phyloP scores from a whole-genome alignment of 2,797 vertebrate species.

The Etheostoma perlongum region DNA sequence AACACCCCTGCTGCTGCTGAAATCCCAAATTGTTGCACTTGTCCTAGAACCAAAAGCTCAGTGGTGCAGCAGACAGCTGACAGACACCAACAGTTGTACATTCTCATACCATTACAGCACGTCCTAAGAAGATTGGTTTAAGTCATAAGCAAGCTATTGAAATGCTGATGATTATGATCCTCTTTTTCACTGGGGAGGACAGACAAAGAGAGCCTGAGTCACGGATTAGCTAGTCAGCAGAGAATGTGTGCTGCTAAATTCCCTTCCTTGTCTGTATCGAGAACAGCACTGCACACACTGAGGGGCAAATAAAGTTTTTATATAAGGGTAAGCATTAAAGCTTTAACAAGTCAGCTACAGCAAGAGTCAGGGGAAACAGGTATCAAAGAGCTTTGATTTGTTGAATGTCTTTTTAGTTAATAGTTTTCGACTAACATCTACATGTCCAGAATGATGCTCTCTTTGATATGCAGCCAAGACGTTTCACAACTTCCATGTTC shows the following conservation, averaged over 20 bases:
- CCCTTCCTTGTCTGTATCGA: conserved; percentile 38
- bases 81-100: conserved; percentile 54
- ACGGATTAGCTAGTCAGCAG: conserved; percentile 68
- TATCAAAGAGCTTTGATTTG: conserved; percentile 31
- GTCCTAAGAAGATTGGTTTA: conserved; percentile 62
- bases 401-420: conserved; percentile 3
- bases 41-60: conserved; percentile 45
- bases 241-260: conserved; percentile 65
- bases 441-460: not conserved
- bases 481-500: conserved; percentile 16
- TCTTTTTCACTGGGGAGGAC: conserved; percentile 51
- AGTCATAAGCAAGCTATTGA: conserved; percentile 66
- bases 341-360: conserved; percentile 25
- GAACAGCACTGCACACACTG: conserved; percentile 17
- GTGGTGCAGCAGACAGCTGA: conserved; percentile 42
- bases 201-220: conserved; percentile 55
- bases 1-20: conserved; percentile 31
- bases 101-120: conserved; percentile 33
- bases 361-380: conserved; percentile 20
- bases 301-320: conserved; percentile 35
- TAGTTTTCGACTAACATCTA: not conserved
- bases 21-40: conserved; percentile 40
- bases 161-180: conserved; percentile 67
- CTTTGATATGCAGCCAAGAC: conserved; percentile 2
- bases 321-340: conserved; percentile 28